Evolutionary conservation across 2,113 vertebrate species (phyloP), one percentile per base, ranked within the genome.

Genomic region (Pristiophorus japonicus): DNA sequence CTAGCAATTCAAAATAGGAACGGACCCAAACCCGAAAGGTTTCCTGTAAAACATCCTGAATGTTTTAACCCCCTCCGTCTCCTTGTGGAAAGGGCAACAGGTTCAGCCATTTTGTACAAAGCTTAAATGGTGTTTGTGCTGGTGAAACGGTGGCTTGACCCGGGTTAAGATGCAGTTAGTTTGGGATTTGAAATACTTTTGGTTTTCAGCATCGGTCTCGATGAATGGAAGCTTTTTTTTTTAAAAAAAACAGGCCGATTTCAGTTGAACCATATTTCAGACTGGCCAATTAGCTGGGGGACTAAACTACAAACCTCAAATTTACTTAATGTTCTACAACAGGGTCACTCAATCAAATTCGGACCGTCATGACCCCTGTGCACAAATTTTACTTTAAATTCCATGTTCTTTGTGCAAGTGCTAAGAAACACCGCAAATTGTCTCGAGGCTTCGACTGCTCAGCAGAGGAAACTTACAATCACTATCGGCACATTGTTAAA

Each of bases 41-140:
- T 92, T 92, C 87, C 88, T 65, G 62, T 38, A 63, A 92, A 92
- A 63, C 59, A 90, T 55, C 47, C 4, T 1, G 2, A 91, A 63
- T 92, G 38, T 63, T 63, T 92, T 63, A 94, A 34, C 66, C 27
- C 42, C 65, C 63, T 67, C 66, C 20, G 22, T 4, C 91, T 16
- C 8, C 63, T 51, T 47, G 42, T 90, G 87, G 55, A 90, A 94
- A 94, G 27, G 93, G 27, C 24, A 10, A 90, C 47, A 66, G 66
- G 22, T 51, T 94, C 93, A 94, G 93, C 42, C 27, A 51, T 73
- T 94, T 94, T 70, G 38, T 94, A 94, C 93, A 70, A 70, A 94
- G 92, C 65, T 70, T 63, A 42, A 70, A 67, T 42, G 62, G 24
- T 94, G 55, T 66, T 22, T 70, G 24, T 45, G 38, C 65, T 90